A percentile compares a stretch with the other conserved stretches of the same genome.
Conservation (phyloP, 2,888 invertebrate species). For the Caenorhabditis zanzibari region DNA sequence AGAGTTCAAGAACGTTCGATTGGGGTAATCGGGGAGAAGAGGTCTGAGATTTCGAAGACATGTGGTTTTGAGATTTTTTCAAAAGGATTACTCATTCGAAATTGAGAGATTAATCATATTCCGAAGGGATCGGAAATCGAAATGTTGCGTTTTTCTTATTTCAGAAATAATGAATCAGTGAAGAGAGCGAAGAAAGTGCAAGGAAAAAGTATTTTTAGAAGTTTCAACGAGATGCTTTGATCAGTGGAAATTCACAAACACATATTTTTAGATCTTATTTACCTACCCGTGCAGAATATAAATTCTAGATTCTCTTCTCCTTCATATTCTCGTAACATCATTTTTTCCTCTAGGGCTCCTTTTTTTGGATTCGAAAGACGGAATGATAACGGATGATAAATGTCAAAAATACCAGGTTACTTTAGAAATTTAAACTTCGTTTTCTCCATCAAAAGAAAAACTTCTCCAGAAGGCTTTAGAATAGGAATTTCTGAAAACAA, state of each 20-base stretch:
- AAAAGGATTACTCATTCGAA: conserved; percentile 28
- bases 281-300: background rate
- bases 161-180: background rate
- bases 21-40: background rate
- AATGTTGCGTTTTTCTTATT: conserved; percentile 4
- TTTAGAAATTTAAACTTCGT: too few relatives aligned
- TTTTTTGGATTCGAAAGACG: background rate
- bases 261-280: conserved; percentile 9
- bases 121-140: conserved; percentile 12
- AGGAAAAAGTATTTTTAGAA: background rate
- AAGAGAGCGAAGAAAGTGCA: background rate
- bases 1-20: conserved; percentile 3
- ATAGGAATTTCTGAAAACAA: too few relatives aligned
- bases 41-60: conserved; percentile 17
- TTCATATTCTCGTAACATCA: conserved; percentile 15
- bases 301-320: background rate
- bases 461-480: too few relatives aligned
- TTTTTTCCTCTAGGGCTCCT: background rate
- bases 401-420: too few relatives aligned
- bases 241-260: background rate
- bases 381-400: conserved; percentile 30
- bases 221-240: background rate
- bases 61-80: conserved; percentile 19
- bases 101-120: conserved; percentile 21
- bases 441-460: too few relatives aligned